Percentiles rank a stretch among this genome's conserved stretches.
Conservation (phyloP, 2,888 invertebrate species). For the Abrostola tripartita region DNA sequence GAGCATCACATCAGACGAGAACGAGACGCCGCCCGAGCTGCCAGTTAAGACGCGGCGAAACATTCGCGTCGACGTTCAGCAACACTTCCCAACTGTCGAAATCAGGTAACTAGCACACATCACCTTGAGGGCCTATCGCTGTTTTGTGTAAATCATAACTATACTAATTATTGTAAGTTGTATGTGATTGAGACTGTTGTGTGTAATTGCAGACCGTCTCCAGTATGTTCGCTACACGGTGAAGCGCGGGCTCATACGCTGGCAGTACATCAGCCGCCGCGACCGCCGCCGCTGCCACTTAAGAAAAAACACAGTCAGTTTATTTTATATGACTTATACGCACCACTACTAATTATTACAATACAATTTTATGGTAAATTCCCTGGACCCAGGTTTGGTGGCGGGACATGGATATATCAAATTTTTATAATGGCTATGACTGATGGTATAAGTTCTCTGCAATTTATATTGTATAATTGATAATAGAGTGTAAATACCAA, state of each 20-base stretch:
- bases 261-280: constrained; percentile 88
- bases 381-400: constrained; percentile 48
- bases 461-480: background rate
- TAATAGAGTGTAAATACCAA: constrained; percentile 32
- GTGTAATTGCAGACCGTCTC: constrained; percentile 65
- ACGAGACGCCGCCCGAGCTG: constrained; percentile 89
- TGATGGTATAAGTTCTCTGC: constrained; percentile 14
- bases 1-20: constrained; percentile 83
- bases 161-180: constrained; percentile 12
- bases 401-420: constrained; percentile 35
- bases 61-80: constrained; percentile 83
- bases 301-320: constrained; percentile 98
- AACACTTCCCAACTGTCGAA: constrained; percentile 82
- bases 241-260: constrained; percentile 85
- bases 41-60: constrained; percentile 88
- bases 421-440: constrained; percentile 17
- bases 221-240: constrained; percentile 79
- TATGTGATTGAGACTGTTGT: background rate
- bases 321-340: constrained; percentile 43
- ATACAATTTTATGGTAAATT: constrained; percentile 18
- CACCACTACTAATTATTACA: constrained; percentile 11
- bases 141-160: constrained; percentile 4
- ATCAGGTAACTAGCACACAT: constrained; percentile 70
- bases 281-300: constrained; percentile 96
- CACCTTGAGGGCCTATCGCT: constrained; percentile 29